Evolutionary conservation across 2,797 vertebrate genomes (phyloP).

Genomic region (Iguana delicatissima): DNA sequence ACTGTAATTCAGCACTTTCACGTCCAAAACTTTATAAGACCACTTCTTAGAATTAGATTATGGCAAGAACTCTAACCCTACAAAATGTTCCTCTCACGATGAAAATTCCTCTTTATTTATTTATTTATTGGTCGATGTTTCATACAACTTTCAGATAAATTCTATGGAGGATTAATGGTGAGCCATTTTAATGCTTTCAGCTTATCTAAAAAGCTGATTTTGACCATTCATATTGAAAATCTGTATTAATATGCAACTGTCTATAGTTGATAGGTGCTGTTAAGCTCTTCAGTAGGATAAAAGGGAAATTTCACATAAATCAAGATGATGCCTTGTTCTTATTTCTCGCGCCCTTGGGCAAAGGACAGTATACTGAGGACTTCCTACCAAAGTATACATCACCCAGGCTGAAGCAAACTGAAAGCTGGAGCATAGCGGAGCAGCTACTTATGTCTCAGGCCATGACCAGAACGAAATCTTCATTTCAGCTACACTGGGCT

Average conservation of each 20-base stretch:
- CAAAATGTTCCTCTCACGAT: not conserved
- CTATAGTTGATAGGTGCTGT: not conserved
- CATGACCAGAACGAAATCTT: too few species aligned
- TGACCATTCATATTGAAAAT: not conserved
- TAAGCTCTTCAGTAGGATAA: not conserved
- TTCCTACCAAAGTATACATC: not conserved
- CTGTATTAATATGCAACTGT: not conserved
- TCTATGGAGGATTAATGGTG: too few species aligned
- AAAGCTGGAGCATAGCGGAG: too few species aligned
- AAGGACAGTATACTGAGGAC: not conserved
- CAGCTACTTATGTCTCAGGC: too few species aligned
- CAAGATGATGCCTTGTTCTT: not conserved
- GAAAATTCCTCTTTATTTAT: not conserved
- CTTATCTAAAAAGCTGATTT: not conserved
- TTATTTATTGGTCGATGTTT: too few species aligned
- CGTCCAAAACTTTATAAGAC: not conserved
- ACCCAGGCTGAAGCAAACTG: not conserved
- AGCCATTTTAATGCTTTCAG: not conserved
- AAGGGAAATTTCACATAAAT: not conserved
- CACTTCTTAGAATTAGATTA: not conserved
- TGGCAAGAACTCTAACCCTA: not conserved
- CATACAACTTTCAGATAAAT: not conserved
- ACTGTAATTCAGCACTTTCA: not conserved
- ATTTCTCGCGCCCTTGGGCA: not conserved
- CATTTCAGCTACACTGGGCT: too few species aligned